Percentiles rank a stretch among this genome's conserved stretches.
phyloP scores from a whole-genome alignment of 2,113 vertebrate species.

The Sula dactylatra region DNA sequence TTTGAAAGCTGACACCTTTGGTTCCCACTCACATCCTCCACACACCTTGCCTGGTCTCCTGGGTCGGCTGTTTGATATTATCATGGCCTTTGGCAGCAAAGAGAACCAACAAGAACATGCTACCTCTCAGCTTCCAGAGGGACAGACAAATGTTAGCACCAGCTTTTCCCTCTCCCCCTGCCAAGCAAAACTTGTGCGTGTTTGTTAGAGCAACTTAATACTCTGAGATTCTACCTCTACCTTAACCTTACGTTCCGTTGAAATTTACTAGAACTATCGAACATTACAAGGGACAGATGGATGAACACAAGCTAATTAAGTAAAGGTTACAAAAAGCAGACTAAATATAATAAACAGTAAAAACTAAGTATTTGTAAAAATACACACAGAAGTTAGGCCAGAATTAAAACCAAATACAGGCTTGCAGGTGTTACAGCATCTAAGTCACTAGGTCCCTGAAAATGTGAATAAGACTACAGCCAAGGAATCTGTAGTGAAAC shows the following conservation, averaged over 20 bases:
- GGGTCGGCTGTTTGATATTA: not conserved
- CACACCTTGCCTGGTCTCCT: not conserved
- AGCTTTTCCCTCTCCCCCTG: not conserved
- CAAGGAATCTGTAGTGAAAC: not conserved
- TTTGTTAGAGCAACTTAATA: not conserved
- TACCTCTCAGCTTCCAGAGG: not conserved
- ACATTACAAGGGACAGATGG: not conserved
- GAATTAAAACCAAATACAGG: not conserved
- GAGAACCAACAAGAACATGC: accelerated
- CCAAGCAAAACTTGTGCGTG: not conserved
- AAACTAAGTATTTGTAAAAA: not conserved
- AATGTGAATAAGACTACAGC: not conserved
- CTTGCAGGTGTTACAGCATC: not conserved
- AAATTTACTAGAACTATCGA: not conserved
- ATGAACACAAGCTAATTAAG: not conserved
- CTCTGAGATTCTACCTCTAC: not conserved
- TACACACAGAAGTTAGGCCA: not conserved
- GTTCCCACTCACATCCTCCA: not conserved
- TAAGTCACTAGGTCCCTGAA: not conserved
- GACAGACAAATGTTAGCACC: not conserved
- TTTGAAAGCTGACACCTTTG: not conserved
- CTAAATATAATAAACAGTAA: not conserved
- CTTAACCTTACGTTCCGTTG: not conserved
- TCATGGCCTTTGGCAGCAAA: accelerated
- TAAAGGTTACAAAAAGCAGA: not conserved